These are phyloP conservation scores for Cyaniris semiargus DNA, from an alignment of 2,888 invertebrate genomes.

Conservation along the genomic window DNA sequence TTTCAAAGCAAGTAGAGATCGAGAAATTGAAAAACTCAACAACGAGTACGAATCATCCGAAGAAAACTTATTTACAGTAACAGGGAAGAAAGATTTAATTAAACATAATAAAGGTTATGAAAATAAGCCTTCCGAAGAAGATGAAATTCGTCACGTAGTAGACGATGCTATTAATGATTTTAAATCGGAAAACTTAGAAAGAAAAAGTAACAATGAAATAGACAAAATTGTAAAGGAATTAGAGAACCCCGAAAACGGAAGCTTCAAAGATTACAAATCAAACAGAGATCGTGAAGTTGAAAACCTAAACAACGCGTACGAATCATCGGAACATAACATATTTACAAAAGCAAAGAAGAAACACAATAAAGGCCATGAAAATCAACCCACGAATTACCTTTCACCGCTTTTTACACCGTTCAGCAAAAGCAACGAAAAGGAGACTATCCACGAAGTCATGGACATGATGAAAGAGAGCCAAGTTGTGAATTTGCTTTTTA, in stretches of 20 bases:
- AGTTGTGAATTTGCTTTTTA: conserved; percentile 45
- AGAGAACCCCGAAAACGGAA: conserved; percentile 33
- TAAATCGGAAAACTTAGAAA: conserved; percentile 45
- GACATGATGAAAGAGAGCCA: conserved; percentile 51
- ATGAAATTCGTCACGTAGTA: conserved; percentile 53
- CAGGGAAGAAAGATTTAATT: not conserved
- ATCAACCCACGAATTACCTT: not conserved
- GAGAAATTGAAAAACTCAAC: not conserved
- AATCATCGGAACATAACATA: not conserved
- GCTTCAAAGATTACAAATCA: conserved; percentile 6
- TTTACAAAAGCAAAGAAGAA: not conserved
- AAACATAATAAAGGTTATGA: not conserved
- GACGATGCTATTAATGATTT: conserved; percentile 50
- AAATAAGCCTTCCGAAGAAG: conserved; percentile 46
- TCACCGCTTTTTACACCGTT: conserved; percentile 23
- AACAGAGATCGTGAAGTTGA: not conserved
- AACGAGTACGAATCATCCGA: conserved; percentile 5
- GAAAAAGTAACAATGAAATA: conserved; percentile 46
- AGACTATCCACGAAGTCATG: conserved; percentile 47
- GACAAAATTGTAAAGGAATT: conserved; percentile 42
- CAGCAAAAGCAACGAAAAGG: conserved; percentile 40
- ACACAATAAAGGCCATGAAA: not conserved
- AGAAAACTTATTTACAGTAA: not conserved
- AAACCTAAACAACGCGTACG: not conserved
- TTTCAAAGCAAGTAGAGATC: conserved; percentile 2